phyloP scores from a whole-genome alignment of 2,113 vertebrate genomes.

The Epinephelus lanceolatus region DNA sequence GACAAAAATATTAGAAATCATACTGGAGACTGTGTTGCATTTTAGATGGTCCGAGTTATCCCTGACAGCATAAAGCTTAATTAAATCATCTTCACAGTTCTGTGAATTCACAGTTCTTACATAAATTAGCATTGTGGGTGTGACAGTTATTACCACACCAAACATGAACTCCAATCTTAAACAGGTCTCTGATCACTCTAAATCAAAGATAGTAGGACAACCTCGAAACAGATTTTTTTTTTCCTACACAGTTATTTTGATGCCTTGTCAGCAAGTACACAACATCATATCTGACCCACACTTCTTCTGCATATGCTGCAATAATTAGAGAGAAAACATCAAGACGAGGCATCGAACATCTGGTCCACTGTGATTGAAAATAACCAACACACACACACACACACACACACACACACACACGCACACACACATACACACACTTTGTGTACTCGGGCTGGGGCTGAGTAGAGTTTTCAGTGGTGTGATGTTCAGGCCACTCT shows the following conservation, averaged over 20 bases:
- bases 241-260: neutral
- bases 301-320: constrained; percentile 6
- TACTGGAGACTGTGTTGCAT: neutral
- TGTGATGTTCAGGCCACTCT: constrained; percentile 55
- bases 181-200: neutral
- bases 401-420: neutral
- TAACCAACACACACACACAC: constrained; percentile 7
- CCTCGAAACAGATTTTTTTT: neutral
- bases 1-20: neutral
- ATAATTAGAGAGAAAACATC: constrained; percentile 25
- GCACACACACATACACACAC: neutral
- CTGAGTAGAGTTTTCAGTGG: constrained; percentile 46
- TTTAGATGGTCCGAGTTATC: neutral
- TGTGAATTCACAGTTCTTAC: neutral
- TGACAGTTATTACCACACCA: neutral
- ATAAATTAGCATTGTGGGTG: neutral
- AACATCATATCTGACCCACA: neutral
- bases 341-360: constrained; percentile 8
- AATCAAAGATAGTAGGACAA: neutral
- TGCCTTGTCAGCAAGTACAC: neutral
- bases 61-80: neutral
- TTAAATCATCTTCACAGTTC: no score
- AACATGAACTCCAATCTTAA: neutral
- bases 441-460: neutral
- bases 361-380: constrained; percentile 22